phyloP scores from a whole-genome alignment of 2,797 vertebrate species.

The Hirundo rustica region DNA sequence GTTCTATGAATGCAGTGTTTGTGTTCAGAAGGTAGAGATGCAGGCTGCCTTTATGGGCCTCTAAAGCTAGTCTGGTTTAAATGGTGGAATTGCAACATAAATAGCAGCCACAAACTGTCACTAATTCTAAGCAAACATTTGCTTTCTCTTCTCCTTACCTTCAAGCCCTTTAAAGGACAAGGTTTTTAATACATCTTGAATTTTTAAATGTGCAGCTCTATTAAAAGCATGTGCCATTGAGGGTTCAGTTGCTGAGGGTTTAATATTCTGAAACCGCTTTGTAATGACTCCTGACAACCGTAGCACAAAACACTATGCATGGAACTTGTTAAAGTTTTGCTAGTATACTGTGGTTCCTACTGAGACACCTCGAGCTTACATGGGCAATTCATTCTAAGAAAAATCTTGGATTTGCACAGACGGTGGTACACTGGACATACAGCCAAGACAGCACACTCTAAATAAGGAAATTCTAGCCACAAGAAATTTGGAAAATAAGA shows the following conservation, averaged over 20 bases:
- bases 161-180: constrained; percentile 55
- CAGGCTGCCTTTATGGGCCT: constrained; percentile 66
- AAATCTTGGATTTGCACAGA: background rate
- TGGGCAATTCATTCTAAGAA: background rate
- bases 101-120: constrained; percentile 54
- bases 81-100: constrained; percentile 29
- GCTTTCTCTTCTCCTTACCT: constrained; percentile 47
- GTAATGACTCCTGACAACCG: background rate
- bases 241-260: background rate
- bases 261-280: background rate
- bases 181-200: background rate
- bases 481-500: background rate
- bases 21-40: constrained; percentile 47
- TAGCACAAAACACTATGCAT: background rate
- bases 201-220: constrained; percentile 35
- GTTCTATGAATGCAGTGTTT: constrained; percentile 45
- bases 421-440: background rate
- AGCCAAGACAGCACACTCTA: background rate
- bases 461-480: background rate
- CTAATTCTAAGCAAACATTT: constrained; percentile 49
- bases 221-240: constrained; percentile 74
- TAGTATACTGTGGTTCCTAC: background rate
- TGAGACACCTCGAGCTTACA: background rate
- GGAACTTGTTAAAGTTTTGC: background rate
- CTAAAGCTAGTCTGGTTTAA: constrained; percentile 59